These are phyloP conservation scores for Drosophila affinis DNA, from an alignment of 2,888 invertebrate species.

Conservation along the genomic window DNA sequence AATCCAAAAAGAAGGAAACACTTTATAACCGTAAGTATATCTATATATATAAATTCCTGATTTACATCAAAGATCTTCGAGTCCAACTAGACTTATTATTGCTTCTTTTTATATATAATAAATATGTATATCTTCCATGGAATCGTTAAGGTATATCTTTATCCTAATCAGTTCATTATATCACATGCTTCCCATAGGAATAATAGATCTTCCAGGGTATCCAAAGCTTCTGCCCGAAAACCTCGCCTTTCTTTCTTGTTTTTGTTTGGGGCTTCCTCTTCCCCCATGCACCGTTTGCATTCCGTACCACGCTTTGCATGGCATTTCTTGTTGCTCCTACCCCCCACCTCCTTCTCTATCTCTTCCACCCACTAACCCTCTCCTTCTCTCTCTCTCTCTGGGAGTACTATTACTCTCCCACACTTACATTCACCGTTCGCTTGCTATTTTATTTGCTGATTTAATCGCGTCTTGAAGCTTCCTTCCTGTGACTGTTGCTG, in stretches of 20 bases:
- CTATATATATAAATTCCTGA: too few relatives aligned
- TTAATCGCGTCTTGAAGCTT: slow-evolving; percentile 79
- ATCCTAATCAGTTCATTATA: not conserved
- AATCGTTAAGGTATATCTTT: too few relatives aligned
- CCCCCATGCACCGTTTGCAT: slow-evolving; percentile 65
- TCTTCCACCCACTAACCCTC: slow-evolving; percentile 14
- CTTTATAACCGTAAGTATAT: too few relatives aligned
- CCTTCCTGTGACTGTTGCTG: slow-evolving; percentile 74
- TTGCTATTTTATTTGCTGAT: slow-evolving; percentile 78
- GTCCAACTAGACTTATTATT: too few relatives aligned
- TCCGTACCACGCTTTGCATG: slow-evolving; percentile 51
- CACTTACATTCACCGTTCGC: slow-evolving; percentile 24
- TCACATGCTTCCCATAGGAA: not conserved
- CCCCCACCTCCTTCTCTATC: slow-evolving; percentile 12
- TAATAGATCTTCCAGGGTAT: not conserved
- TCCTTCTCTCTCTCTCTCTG: not conserved
- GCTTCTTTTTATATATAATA: too few relatives aligned
- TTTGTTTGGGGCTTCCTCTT: slow-evolving; percentile 19
- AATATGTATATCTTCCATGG: too few relatives aligned
- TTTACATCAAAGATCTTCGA: too few relatives aligned
- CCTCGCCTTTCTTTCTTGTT: slow-evolving; percentile 18
- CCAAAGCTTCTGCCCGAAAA: not conserved
- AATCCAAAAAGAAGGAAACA: not conserved
- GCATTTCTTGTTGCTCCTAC: slow-evolving; percentile 67
- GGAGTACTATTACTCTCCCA: not conserved